Evolutionary conservation across 2,888 invertebrate species (phyloP).

Genomic region (Drosophila monieri): DNA sequence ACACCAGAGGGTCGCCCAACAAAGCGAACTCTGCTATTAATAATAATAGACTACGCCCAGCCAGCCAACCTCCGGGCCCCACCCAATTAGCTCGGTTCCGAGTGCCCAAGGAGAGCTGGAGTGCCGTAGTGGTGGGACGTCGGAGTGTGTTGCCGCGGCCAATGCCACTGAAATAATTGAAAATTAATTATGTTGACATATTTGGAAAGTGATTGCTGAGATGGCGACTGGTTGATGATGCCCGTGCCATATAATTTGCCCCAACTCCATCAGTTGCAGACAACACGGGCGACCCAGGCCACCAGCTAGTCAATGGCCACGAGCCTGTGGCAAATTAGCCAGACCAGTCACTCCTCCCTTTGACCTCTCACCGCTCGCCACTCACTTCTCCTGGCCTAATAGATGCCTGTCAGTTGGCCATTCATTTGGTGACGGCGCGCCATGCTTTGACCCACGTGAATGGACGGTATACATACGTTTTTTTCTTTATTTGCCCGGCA

Average conservation of each 20-base stretch:
- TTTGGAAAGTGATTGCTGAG: conserved; percentile 73
- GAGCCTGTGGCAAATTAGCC: conserved; percentile 50
- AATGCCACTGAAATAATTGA: conserved; percentile 73
- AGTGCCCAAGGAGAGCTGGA: neutral
- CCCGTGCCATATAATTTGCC: conserved; percentile 55
- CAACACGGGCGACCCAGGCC: conserved; percentile 4
- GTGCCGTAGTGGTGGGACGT: conserved; percentile 1
- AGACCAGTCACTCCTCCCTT: neutral
- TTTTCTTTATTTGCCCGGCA: conserved; percentile 41
- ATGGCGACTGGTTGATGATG: conserved; percentile 57
- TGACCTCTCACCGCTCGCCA: conserved; percentile 1
- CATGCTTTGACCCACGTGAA: conserved; percentile 21
- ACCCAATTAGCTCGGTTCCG: conserved; percentile 26
- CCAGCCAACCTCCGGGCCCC: conserved; percentile 25
- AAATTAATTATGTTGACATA: conserved; percentile 80
- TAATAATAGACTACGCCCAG: conserved; percentile 58
- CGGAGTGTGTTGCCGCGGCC: conserved; percentile 13
- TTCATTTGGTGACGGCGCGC: conserved; percentile 48
- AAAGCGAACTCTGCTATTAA: conserved; percentile 59
- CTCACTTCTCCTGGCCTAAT: conserved; percentile 42
- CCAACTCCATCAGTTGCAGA: conserved; percentile 23
- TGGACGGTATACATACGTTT: conserved; percentile 22
- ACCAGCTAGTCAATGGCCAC: conserved; percentile 14
- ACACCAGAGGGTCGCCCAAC: conserved; percentile 46
- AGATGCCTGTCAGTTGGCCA: conserved; percentile 62